A percentile compares a stretch with the other conserved stretches of the same genome.
Conservation (phyloP, 1,140 invertebrate species). For the Drosophila bipectinata region DNA sequence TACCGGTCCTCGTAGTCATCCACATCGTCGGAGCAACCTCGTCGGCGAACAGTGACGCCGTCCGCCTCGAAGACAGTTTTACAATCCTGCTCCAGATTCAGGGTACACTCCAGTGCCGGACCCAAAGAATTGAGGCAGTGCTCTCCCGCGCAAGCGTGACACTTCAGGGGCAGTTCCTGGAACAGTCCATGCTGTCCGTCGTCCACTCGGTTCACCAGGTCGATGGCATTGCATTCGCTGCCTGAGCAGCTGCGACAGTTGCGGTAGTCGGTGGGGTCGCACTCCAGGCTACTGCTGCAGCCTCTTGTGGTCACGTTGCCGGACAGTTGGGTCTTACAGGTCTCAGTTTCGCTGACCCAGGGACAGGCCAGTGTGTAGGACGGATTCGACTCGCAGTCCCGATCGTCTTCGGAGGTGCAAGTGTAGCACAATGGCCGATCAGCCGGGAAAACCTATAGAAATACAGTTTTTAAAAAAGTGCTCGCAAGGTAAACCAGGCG, state of each 20-base stretch:
- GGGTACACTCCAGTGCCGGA: slow-evolving; percentile 39
- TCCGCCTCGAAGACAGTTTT: slow-evolving; percentile 68
- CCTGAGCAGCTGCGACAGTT: slow-evolving; percentile 69
- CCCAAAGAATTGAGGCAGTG: slow-evolving; percentile 68
- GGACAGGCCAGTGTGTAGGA: slow-evolving; percentile 38
- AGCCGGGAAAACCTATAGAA: slow-evolving; percentile 61
- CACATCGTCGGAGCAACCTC: slow-evolving; percentile 74
- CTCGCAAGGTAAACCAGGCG: too few species aligned
- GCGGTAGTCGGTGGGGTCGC: slow-evolving; percentile 53
- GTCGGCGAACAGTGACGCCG: slow-evolving; percentile 56
- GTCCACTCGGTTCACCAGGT: slow-evolving; percentile 60
- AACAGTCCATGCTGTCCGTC: slow-evolving; percentile 69
- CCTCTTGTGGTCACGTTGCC: slow-evolving; percentile 68
- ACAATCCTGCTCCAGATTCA: slow-evolving; percentile 67
- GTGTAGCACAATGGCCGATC: slow-evolving; percentile 70
- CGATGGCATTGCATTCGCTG: slow-evolving; percentile 71
- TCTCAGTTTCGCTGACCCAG: slow-evolving; percentile 56
- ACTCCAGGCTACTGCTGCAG: slow-evolving; percentile 62
- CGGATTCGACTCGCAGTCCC: slow-evolving; percentile 63
- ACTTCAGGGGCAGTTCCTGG: slow-evolving; percentile 66
- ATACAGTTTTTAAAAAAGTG: neutral
- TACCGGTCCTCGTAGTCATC: slow-evolving; percentile 73
- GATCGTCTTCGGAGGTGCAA: slow-evolving; percentile 69
- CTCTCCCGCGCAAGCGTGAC: slow-evolving; percentile 65
- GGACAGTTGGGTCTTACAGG: slow-evolving; percentile 53